Conservation (phyloP, 2,797 vertebrate species). For the Oceanodroma leucorhoa region DNA sequence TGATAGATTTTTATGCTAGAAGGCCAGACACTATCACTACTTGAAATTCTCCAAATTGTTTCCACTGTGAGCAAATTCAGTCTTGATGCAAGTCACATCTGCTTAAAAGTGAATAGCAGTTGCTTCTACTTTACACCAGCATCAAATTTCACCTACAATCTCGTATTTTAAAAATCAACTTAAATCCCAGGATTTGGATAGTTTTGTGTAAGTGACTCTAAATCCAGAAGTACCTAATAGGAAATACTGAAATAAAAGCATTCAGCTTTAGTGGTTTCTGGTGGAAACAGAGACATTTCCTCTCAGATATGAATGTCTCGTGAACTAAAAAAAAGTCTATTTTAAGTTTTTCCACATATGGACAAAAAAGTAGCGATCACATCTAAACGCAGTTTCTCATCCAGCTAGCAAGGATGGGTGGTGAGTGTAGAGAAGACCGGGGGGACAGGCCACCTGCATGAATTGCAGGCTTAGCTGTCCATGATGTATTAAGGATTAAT, state of each 20-base stretch:
- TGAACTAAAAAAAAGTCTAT: not conserved
- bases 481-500: not conserved
- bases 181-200: not conserved
- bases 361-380: not conserved
- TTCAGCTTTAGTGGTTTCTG: not conserved
- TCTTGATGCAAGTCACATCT: not conserved
- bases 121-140: not conserved
- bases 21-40: not conserved
- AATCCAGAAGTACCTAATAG: not conserved
- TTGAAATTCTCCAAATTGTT: constrained; percentile 50
- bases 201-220: not conserved
- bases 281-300: not conserved
- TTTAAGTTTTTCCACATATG: not conserved
- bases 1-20: constrained; percentile 40
- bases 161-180: not conserved
- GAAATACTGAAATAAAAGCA: not conserved
- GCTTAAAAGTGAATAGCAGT: not conserved
- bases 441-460: not conserved
- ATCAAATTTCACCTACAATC: not conserved
- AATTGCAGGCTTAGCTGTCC: not conserved
- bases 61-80: constrained; percentile 41
- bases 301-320: not conserved
- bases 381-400: not conserved
- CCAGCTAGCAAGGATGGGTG: not conserved
- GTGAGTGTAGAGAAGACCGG: not conserved